Conservation (phyloP, 2,113 vertebrate genomes). For the Brachypodius melanocephalos region DNA sequence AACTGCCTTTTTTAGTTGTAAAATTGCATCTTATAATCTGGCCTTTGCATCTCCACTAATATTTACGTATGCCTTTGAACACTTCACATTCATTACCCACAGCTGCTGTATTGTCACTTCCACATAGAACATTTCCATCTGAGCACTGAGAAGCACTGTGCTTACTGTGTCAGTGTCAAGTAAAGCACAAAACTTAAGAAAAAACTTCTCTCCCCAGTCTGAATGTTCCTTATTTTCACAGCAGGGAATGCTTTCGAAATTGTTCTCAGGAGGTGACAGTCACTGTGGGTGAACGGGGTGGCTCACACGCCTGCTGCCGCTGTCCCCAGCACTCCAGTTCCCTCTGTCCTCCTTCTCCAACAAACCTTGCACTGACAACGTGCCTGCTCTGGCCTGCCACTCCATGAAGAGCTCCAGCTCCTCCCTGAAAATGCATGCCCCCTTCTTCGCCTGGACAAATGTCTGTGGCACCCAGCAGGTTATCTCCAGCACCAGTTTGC, state of each 20-base stretch:
- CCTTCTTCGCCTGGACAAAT: neutral
- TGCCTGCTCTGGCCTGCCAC: accelerated
- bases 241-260: neutral
- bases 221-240: neutral
- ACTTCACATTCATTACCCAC: neutral
- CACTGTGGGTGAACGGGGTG: neutral
- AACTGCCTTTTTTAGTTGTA: neutral
- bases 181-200: neutral
- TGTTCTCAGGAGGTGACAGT: neutral
- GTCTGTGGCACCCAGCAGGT: neutral
- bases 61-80: neutral
- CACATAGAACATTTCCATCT: neutral
- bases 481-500: neutral
- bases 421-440: neutral
- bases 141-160: neutral
- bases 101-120: neutral
- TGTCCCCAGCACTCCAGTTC: neutral
- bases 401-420: neutral
- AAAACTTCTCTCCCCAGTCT: neutral
- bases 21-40: neutral
- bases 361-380: neutral
- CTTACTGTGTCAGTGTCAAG: neutral
- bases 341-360: neutral
- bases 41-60: neutral
- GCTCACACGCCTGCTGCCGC: neutral